Conservation (phyloP, 64 coral and sea anemone genomes). For the Pocillopora damicornis region DNA sequence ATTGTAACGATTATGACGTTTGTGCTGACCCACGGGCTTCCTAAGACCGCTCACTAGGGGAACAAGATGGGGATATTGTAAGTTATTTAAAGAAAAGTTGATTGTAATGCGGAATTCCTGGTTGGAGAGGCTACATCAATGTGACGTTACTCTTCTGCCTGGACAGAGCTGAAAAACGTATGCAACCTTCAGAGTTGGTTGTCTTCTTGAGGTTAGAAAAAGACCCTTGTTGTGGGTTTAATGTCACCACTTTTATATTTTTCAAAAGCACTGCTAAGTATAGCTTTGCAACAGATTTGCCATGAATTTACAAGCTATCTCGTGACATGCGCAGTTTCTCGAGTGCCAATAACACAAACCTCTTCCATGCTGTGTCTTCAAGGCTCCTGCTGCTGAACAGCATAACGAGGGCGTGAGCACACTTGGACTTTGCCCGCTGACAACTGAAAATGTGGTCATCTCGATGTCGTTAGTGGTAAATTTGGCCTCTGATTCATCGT, state of each 20-base stretch:
- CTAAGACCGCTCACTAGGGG: not conserved
- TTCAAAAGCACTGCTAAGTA: too few species aligned
- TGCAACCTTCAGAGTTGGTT: too few species aligned
- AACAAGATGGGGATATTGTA: not conserved
- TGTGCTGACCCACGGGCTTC: not conserved
- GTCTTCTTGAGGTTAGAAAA: too few species aligned
- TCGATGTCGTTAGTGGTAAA: conserved; percentile 43
- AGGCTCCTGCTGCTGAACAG: conserved; percentile 5
- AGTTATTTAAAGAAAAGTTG: not conserved
- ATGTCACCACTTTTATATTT: too few species aligned
- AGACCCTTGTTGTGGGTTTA: too few species aligned
- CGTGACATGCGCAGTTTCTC: not conserved
- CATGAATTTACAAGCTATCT: too few species aligned
- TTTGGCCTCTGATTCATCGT: not conserved
- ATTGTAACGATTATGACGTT: not conserved
- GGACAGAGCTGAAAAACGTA: too few species aligned
- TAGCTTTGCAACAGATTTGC: too few species aligned
- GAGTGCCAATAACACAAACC: not conserved
- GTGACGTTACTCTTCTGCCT: too few species aligned
- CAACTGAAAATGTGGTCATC: conserved; percentile 54
- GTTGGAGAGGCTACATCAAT: too few species aligned
- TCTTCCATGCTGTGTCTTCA: not conserved
- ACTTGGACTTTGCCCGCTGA: conserved; percentile 20
- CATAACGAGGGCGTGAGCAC: not conserved
- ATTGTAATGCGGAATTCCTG: too few species aligned